A percentile compares a stretch with the other conserved stretches of the same genome.
phyloP scores from a whole-genome alignment of 2,888 invertebrate genomes.

The Amphipoea oculea region DNA sequence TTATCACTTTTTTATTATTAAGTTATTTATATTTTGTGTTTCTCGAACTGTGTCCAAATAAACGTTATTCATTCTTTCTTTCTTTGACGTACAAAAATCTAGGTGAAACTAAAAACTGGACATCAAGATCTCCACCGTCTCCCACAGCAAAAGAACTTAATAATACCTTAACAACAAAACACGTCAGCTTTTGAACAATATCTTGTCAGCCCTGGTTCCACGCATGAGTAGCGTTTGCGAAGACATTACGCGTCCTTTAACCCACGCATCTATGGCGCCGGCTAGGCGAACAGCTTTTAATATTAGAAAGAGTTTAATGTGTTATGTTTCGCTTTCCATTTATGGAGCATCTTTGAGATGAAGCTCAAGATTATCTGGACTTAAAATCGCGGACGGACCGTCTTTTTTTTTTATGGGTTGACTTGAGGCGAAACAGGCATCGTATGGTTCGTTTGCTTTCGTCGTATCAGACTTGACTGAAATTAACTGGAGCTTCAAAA shows the following conservation, averaged over 20 bases:
- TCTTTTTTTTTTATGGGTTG: slow-evolving; percentile 25
- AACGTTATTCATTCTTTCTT: no score
- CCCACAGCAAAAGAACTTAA: slow-evolving; percentile 20
- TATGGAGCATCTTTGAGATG: slow-evolving; percentile 36
- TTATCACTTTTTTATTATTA: not conserved
- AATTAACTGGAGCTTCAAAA: not conserved
- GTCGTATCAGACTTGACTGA: not conserved
- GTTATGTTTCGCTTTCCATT: slow-evolving; percentile 52
- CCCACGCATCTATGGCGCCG: slow-evolving; percentile 73
- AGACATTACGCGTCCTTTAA: slow-evolving; percentile 72
- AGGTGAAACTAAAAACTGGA: not conserved
- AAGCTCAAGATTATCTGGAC: slow-evolving; percentile 33
- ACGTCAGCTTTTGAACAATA: slow-evolving; percentile 11
- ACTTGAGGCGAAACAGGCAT: slow-evolving; percentile 12
- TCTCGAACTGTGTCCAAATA: no score
- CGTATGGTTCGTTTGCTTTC: slow-evolving; percentile 22
- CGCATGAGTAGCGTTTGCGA: slow-evolving; percentile 56
- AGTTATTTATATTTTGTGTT: no score
- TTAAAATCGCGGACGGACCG: slow-evolving; percentile 31
- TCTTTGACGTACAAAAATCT: not conserved
- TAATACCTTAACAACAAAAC: slow-evolving; percentile 22
- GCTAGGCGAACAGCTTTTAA: slow-evolving; percentile 68
- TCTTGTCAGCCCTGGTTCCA: slow-evolving; percentile 60
- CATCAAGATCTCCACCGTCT: not conserved
- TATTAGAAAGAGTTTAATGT: slow-evolving; percentile 66